phyloP scores from a whole-genome alignment of 1,140 invertebrate genomes.

The Conus betulinus region DNA sequence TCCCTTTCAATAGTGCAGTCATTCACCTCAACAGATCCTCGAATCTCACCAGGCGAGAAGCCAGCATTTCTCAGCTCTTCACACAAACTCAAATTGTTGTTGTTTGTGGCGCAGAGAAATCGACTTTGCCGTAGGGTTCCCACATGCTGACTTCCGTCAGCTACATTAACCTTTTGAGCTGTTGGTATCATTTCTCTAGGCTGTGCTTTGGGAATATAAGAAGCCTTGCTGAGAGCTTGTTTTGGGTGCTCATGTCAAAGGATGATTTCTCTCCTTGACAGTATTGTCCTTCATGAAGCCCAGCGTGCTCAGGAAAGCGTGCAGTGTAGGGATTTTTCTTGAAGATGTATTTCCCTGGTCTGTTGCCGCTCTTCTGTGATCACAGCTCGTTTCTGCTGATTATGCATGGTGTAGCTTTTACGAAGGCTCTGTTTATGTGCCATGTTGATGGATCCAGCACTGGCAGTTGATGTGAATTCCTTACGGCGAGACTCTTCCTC shows the following conservation, averaged over 20 bases:
- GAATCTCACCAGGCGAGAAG: not conserved
- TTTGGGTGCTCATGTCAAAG: too few relatives aligned
- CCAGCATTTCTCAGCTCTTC: slow-evolving; percentile 36
- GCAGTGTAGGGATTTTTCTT: slow-evolving; percentile 5
- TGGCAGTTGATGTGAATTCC: not conserved
- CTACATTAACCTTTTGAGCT: too few relatives aligned
- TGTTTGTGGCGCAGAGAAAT: too few relatives aligned
- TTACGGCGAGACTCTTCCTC: not conserved
- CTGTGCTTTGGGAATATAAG: not conserved
- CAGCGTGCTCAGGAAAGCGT: not conserved
- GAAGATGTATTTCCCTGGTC: slow-evolving; percentile 23
- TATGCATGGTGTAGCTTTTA: slow-evolving; percentile 19
- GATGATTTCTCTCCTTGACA: not conserved
- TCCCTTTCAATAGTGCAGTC: not conserved
- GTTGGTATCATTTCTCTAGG: not conserved
- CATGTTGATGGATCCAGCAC: not conserved
- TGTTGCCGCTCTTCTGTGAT: slow-evolving; percentile 25
- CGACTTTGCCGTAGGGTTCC: not conserved
- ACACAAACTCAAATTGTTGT: slow-evolving; percentile 8
- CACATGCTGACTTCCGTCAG: not conserved
- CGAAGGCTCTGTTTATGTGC: not conserved
- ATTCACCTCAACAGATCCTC: not conserved
- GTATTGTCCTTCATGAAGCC: not conserved
- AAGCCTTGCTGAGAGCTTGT: not conserved
- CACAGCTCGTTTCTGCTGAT: not conserved